These are phyloP conservation scores for Nasonovia ribisnigri DNA, from an alignment of 2,888 invertebrate species.

Conservation along the genomic window DNA sequence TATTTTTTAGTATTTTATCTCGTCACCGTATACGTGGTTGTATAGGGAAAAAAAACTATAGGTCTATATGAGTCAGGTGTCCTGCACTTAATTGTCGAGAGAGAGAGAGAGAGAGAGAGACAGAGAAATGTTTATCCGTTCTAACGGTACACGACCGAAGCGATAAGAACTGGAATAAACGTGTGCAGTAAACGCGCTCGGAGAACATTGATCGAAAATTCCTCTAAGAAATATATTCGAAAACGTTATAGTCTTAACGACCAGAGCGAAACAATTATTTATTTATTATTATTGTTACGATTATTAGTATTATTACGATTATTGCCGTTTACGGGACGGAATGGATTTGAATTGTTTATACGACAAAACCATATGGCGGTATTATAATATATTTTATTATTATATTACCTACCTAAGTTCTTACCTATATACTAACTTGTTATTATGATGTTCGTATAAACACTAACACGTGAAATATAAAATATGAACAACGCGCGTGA, in stretches of 20 bases:
- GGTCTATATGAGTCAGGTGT: not conserved
- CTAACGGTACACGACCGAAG: slow-evolving; percentile 27
- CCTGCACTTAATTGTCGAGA: slow-evolving; percentile 17
- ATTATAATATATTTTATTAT: not conserved
- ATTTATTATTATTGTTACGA: no score
- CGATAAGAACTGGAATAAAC: slow-evolving; percentile 41
- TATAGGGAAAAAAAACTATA: not conserved
- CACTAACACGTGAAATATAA: not conserved
- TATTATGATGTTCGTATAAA: not conserved
- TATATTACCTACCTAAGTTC: not conserved
- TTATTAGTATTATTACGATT: no score
- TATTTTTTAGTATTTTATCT: not conserved
- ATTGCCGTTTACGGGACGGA: not conserved
- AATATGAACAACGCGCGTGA: not conserved
- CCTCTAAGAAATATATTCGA: not conserved
- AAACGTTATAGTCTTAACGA: not conserved
- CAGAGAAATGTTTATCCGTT: slow-evolving; percentile 9
- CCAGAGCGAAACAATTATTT: not conserved
- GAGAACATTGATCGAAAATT: slow-evolving; percentile 12
- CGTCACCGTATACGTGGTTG: not conserved
- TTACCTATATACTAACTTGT: no score
- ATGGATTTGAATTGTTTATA: not conserved
- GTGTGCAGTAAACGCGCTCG: not conserved
- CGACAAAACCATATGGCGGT: not conserved
- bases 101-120: not conserved